Evolutionary conservation across 2,113 vertebrate genomes (phyloP).

Genomic region (Carassius carassius): DNA sequence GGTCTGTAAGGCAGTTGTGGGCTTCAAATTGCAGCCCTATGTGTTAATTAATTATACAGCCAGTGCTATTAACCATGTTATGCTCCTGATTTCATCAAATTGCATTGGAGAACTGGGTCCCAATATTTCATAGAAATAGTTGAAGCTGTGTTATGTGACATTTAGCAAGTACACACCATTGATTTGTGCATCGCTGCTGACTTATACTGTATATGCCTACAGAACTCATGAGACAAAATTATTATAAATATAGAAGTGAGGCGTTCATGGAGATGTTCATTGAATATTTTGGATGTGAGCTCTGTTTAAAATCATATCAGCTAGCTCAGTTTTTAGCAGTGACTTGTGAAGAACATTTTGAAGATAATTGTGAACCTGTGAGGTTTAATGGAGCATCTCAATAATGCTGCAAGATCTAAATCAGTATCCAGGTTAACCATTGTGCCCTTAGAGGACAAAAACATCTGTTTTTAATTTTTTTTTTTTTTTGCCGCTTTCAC

Average conservation of each 20-base stretch:
- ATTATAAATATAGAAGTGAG: not conserved
- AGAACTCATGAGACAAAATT: not conserved
- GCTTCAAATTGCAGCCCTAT: not conserved
- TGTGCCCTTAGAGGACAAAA: not conserved
- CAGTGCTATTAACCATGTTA: not conserved
- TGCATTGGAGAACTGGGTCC: not conserved
- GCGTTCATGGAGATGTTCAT: not conserved
- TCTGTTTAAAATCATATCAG: not conserved
- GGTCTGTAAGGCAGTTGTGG: not conserved
- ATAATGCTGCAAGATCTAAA: not conserved
- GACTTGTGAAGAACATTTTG: not conserved
- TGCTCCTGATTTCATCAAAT: not conserved
- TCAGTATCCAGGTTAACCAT: no score
- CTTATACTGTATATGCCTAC: not conserved
- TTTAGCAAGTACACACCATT: not conserved
- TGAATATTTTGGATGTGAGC: not conserved
- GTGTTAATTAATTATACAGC: not conserved
- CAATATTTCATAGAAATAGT: not conserved
- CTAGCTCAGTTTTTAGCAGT: not conserved
- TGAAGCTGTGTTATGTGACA: not conserved
- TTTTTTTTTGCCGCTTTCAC: no score
- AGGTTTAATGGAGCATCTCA: slow-evolving; percentile 14
- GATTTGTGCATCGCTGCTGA: not conserved
- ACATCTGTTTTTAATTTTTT: not conserved
- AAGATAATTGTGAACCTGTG: not conserved